Conservation (phyloP, 2,113 vertebrate genomes). For the Callaeas wilsoni region DNA sequence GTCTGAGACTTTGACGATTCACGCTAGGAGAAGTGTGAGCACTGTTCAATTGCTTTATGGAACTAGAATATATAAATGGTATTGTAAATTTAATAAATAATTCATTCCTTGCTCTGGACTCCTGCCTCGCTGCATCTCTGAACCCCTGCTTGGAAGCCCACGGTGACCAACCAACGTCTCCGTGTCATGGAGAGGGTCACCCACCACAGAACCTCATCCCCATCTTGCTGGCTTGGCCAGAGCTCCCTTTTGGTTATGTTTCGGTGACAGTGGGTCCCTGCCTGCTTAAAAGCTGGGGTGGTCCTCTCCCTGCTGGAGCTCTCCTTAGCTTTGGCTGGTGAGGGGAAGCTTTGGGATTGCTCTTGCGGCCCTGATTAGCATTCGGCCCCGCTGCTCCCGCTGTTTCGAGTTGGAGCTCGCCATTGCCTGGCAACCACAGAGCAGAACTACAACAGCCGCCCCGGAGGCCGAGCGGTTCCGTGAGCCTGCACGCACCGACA, state of each 20-base stretch:
- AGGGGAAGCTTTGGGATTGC: neutral
- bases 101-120: too few species aligned
- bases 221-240: neutral
- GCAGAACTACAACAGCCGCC: constrained; percentile 83
- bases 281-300: neutral
- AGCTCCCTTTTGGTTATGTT: neutral
- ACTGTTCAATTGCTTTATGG: too few species aligned
- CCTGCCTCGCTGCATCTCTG: too few species aligned
- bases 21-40: too few species aligned
- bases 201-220: neutral
- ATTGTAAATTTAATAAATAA: too few species aligned
- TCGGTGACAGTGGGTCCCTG: neutral
- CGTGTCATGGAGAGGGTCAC: rapidly evolving
- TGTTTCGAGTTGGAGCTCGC: constrained; percentile 65
- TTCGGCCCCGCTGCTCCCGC: neutral
- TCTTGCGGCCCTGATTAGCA: constrained; percentile 6
- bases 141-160: too few species aligned
- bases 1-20: too few species aligned
- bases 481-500: neutral
- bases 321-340: rapidly evolving
- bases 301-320: neutral
- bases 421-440: constrained; percentile 87
- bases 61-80: too few species aligned
- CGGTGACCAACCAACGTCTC: rapidly evolving
- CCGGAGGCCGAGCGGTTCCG: constrained; percentile 48